Evolutionary conservation across 2,797 vertebrate species (phyloP).

Genomic region (Tenualosa ilisha): DNA sequence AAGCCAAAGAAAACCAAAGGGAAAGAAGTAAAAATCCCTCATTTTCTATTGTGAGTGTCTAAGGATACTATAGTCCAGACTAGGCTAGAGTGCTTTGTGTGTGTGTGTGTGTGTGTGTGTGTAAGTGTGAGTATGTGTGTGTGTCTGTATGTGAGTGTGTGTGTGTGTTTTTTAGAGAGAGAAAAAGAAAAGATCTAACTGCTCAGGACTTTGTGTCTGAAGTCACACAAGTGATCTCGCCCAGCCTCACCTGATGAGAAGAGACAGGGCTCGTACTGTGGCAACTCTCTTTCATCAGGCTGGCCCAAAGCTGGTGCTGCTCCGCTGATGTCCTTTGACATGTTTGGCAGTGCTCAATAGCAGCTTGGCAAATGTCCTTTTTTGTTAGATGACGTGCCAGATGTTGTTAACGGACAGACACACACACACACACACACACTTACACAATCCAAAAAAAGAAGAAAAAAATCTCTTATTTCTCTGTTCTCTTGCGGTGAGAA

Average conservation of each 20-base stretch:
- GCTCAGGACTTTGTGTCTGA: neutral
- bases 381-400: constrained; percentile 43
- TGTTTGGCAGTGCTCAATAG: constrained; percentile 32
- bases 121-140: too few relatives aligned
- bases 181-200: neutral
- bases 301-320: constrained; percentile 11
- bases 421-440: too few relatives aligned
- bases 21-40: neutral
- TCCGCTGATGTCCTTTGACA: constrained; percentile 42
- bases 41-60: neutral
- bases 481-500: constrained; percentile 50
- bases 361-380: constrained; percentile 31
- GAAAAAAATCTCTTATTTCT: constrained; percentile 7
- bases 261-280: neutral
- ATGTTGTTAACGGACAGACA: constrained; percentile 31
- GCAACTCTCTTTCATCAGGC: neutral
- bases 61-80: neutral
- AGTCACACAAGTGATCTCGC: neutral
- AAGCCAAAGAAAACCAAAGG: neutral
- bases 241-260: neutral
- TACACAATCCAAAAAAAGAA: neutral
- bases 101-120: too few relatives aligned
- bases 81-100: neutral
- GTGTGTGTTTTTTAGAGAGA: neutral
- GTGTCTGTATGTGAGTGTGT: too few relatives aligned